A percentile compares a stretch with the other conserved stretches of the same genome.
These are phyloP conservation scores for Thecophora atra DNA, from an alignment of 2,888 invertebrate genomes.

Conservation along the genomic window DNA sequence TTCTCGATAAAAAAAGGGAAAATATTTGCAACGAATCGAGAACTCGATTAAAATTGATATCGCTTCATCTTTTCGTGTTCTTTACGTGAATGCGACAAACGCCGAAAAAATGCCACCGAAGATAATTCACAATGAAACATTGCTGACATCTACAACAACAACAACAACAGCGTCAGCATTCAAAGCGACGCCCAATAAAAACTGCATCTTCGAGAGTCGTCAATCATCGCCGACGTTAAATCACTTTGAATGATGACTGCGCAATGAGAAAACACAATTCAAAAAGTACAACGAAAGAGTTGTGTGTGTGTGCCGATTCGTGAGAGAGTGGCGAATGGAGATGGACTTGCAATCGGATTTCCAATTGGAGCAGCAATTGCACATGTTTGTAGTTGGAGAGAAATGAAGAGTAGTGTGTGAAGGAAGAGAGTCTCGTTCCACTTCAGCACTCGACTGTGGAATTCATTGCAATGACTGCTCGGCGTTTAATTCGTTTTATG, in stretches of 20 bases:
- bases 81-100: slow-evolving; percentile 46
- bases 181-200: neutral
- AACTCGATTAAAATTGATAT: slow-evolving; percentile 7
- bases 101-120: slow-evolving; percentile 5
- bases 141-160: neutral
- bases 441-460: neutral
- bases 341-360: too few relatives aligned
- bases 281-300: slow-evolving; percentile 29
- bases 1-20: too few relatives aligned
- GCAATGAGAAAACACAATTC: slow-evolving; percentile 54
- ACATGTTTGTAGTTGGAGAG: neutral
- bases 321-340: too few relatives aligned
- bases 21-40: neutral
- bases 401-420: neutral
- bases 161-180: too few relatives aligned
- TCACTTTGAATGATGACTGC: slow-evolving; percentile 55
- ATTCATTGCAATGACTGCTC: slow-evolving; percentile 31
- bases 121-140: slow-evolving; percentile 13
- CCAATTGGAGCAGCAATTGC: too few relatives aligned
- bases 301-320: too few relatives aligned
- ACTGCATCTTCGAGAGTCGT: slow-evolving; percentile 43
- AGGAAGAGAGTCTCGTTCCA: too few relatives aligned
- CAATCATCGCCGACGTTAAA: slow-evolving; percentile 55
- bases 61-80: slow-evolving; percentile 57
- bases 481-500: slow-evolving; percentile 57